Percentiles rank a stretch among this genome's conserved stretches.
phyloP scores from a whole-genome alignment of 2,113 vertebrate species.

The Axis porcinus region DNA sequence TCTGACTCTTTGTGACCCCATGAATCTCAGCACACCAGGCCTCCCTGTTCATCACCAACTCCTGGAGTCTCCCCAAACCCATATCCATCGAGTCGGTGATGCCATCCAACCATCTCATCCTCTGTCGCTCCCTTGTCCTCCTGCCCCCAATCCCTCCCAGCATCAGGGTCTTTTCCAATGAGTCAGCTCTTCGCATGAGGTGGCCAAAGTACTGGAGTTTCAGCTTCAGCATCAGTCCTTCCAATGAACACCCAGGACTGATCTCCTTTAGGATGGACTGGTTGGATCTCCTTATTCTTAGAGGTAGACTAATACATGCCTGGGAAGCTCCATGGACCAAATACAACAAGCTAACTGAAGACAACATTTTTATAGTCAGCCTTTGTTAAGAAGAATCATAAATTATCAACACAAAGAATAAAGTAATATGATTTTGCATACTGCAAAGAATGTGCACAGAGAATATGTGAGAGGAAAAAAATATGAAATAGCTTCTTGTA shows the following conservation, averaged over 20 bases:
- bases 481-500: not conserved
- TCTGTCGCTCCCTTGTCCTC: too few relatives aligned
- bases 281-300: not conserved
- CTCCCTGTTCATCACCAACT: too few relatives aligned
- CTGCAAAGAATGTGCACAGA: not conserved
- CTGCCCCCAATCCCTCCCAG: too few relatives aligned
- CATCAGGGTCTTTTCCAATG: too few relatives aligned
- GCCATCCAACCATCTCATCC: too few relatives aligned
- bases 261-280: too few relatives aligned
- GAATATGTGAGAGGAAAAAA: not conserved
- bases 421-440: not conserved
- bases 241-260: too few relatives aligned
- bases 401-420: not conserved
- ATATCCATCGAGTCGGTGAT: too few relatives aligned
- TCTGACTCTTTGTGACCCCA: rapidly evolving
- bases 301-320: not conserved
- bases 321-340: not conserved
- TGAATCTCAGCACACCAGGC: not conserved
- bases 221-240: too few relatives aligned
- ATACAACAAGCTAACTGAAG: not conserved
- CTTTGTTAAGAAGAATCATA: not conserved
- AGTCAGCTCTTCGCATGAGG: too few relatives aligned
- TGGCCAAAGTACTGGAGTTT: too few relatives aligned
- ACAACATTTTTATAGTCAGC: not conserved
- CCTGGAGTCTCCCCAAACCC: too few relatives aligned